Evolutionary conservation across 1,140 invertebrate genomes (phyloP).

Genomic region (Ceratina calcarata): DNA sequence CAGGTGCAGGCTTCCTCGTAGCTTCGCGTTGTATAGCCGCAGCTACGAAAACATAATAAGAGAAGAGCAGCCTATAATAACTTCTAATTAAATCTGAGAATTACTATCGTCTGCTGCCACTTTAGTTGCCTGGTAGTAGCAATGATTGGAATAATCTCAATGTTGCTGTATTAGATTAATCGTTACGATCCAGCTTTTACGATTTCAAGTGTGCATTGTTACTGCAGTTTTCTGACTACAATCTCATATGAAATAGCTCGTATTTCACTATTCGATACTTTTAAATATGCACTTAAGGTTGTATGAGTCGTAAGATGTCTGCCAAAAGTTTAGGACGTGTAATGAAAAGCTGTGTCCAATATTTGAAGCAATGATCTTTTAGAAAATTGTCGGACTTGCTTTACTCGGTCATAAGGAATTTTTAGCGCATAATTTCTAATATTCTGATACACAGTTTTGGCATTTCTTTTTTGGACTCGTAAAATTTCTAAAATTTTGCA

Average conservation of each 20-base stretch:
- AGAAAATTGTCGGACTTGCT: too few relatives aligned
- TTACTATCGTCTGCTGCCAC: conserved; percentile 26
- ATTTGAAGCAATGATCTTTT: too few relatives aligned
- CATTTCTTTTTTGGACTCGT: too few relatives aligned
- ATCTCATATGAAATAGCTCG: not conserved
- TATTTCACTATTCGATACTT: too few relatives aligned
- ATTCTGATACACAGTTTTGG: too few relatives aligned
- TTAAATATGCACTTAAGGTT: too few relatives aligned
- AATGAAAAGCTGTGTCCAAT: too few relatives aligned
- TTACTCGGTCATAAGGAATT: too few relatives aligned
- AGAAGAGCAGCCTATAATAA: conserved; percentile 44
- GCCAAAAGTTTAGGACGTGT: too few relatives aligned
- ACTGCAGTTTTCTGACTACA: conserved; percentile 18
- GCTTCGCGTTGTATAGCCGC: conserved; percentile 57
- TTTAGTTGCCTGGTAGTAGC: conserved; percentile 51
- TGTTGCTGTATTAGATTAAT: conserved; percentile 55
- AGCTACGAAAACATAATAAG: conserved; percentile 65
- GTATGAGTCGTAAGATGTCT: too few relatives aligned
- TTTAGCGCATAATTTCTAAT: too few relatives aligned
- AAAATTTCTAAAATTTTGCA: too few relatives aligned
- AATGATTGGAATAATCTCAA: conserved; percentile 7
- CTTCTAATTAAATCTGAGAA: conserved; percentile 34
- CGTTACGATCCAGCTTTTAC: conserved; percentile 23
- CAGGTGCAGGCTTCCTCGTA: conserved; percentile 76
- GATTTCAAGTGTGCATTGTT: not conserved